A percentile compares a stretch with the other conserved stretches of the same genome.
Evolutionary conservation across 1,140 invertebrate genomes (phyloP).

Genomic region (Drosophila neocordata): DNA sequence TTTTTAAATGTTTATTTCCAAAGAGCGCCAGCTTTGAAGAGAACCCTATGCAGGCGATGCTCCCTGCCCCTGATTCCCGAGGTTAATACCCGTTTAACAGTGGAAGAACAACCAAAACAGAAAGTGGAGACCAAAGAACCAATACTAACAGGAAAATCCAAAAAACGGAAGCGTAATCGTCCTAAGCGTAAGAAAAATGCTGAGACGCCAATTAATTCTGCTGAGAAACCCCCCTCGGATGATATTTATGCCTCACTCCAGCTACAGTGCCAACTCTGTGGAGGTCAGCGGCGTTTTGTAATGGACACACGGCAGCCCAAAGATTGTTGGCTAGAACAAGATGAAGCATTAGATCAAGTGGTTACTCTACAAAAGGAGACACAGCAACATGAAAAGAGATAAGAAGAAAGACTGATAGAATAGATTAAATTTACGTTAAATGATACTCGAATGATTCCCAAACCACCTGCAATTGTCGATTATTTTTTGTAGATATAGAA

Average conservation of each 20-base stretch:
- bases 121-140: not conserved
- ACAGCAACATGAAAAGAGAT: not conserved
- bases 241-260: constrained; percentile 15
- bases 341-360: constrained; percentile 41
- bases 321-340: constrained; percentile 62
- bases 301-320: constrained; percentile 8
- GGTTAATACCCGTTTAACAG: constrained; percentile 44
- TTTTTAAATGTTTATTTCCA: too few species aligned
- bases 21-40: constrained; percentile 62
- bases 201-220: not conserved
- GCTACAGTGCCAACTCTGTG: constrained; percentile 52
- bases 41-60: constrained; percentile 57
- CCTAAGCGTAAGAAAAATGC: constrained; percentile 11
- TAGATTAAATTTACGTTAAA: not conserved
- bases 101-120: not conserved
- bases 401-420: constrained; percentile 1
- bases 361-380: constrained; percentile 22
- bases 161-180: constrained; percentile 32
- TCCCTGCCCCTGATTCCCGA: constrained; percentile 58
- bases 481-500: too few species aligned
- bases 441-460: too few species aligned
- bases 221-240: not conserved
- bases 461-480: too few species aligned
- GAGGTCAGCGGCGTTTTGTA: constrained; percentile 41
- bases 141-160: not conserved